Percentiles rank a stretch among this genome's conserved stretches.
These are phyloP conservation scores for Papilio gigon DNA, from an alignment of 2,888 invertebrate genomes.

Conservation along the genomic window DNA sequence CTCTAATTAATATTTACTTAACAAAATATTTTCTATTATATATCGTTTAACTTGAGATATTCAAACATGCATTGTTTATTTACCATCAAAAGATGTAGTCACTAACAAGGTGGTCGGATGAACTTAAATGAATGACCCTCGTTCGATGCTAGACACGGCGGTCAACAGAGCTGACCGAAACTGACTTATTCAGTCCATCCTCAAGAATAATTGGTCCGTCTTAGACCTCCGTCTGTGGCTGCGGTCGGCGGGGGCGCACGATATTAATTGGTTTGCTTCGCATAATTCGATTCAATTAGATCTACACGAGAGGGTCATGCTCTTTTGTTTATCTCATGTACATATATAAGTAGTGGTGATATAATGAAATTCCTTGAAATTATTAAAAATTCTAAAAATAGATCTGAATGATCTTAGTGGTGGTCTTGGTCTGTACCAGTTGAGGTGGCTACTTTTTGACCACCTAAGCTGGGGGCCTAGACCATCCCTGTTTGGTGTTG, in stretches of 20 bases:
- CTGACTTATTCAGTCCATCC: slow-evolving; percentile 50
- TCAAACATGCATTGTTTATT: not conserved
- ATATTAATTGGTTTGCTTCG: slow-evolving; percentile 55
- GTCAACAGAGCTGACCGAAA: slow-evolving; percentile 52
- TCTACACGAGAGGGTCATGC: slow-evolving; percentile 32
- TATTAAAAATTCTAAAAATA: no score
- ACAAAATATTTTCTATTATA: no score
- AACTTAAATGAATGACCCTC: slow-evolving; percentile 51
- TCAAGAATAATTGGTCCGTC: slow-evolving; percentile 56
- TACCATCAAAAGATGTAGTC: slow-evolving; percentile 37
- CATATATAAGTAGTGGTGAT: no score
- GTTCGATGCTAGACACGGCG: slow-evolving; percentile 48
- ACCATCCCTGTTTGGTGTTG: no score
- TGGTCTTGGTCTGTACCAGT: no score
- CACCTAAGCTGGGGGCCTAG: no score
- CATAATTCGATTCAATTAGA: slow-evolving; percentile 48
- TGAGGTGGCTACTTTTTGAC: no score
- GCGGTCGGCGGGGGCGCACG: slow-evolving; percentile 42
- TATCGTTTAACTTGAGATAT: no score
- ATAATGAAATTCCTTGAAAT: no score
- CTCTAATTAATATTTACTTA: no score
- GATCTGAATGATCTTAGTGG: no score
- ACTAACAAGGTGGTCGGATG: slow-evolving; percentile 46
- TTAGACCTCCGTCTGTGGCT: slow-evolving; percentile 49
- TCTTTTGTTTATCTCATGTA: slow-evolving; percentile 29